A percentile compares a stretch with the other conserved stretches of the same genome.
Conservation (phyloP, 2,113 vertebrate species). For the Malurus cyaneus region DNA sequence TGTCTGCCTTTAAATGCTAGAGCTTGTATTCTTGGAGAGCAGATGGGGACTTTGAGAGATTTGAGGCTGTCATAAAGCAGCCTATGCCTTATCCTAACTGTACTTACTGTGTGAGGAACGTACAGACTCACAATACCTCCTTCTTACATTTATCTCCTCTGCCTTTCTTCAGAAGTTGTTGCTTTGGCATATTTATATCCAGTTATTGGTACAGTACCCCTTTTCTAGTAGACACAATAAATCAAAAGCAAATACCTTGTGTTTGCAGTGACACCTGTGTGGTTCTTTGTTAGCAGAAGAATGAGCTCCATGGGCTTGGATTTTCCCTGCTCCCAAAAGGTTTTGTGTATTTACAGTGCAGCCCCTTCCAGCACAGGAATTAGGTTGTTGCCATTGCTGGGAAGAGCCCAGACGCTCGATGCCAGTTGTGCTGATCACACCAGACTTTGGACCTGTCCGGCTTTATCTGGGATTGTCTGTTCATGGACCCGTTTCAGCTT, state of each 20-base stretch:
- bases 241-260: neutral
- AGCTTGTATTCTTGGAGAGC: rapidly evolving
- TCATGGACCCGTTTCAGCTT: neutral
- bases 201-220: no score
- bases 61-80: neutral
- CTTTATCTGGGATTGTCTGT: neutral
- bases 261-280: neutral
- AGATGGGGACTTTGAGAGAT: rapidly evolving
- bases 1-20: neutral
- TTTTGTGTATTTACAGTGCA: neutral
- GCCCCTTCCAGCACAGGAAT: neutral
- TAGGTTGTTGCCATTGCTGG: neutral
- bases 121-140: neutral
- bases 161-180: neutral
- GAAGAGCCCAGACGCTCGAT: neutral
- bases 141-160: neutral
- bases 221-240: neutral
- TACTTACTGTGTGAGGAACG: neutral
- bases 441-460: rapidly evolving
- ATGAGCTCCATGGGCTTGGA: neutral
- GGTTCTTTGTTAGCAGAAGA: neutral
- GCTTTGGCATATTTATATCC: neutral
- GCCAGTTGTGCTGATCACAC: rapidly evolving
- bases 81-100: neutral
- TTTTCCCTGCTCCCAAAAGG: neutral